These are phyloP conservation scores for Scaptomyza reducta DNA, from an alignment of 2,888 invertebrate genomes.

Conservation along the genomic window DNA sequence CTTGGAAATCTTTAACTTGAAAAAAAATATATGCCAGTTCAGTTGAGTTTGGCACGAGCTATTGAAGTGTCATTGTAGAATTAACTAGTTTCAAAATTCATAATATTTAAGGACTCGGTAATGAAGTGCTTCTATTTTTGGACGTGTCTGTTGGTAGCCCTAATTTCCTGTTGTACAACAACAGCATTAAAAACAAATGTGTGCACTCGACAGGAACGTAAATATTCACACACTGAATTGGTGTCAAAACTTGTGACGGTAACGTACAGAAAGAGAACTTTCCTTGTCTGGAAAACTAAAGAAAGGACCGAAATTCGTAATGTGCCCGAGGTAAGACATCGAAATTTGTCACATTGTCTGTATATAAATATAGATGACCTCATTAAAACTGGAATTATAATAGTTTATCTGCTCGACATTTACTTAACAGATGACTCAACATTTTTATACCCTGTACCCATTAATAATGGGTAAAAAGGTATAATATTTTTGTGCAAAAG, in stretches of 20 bases:
- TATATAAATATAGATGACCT: neutral
- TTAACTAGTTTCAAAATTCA: neutral
- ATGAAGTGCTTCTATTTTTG: conserved; percentile 9
- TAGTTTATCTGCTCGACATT: neutral
- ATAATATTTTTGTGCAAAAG: too few relatives aligned
- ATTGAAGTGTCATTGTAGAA: neutral
- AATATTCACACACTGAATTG: fast-evolving
- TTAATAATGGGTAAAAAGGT: too few relatives aligned
- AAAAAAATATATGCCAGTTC: conserved; percentile 1
- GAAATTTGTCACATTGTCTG: too few relatives aligned
- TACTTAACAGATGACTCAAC: neutral
- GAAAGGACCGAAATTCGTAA: neutral
- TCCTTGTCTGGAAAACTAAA: neutral
- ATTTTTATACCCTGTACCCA: neutral
- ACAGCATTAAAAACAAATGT: neutral
- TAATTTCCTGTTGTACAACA: neutral
- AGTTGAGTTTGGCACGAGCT: conserved; percentile 33
- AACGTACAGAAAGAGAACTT: neutral
- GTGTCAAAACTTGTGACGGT: neutral
- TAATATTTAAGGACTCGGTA: neutral
- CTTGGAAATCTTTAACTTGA: neutral
- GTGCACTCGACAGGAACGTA: neutral
- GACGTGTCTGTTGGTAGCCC: neutral
- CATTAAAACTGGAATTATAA: neutral
- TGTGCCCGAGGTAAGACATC: conserved; percentile 10